phyloP scores from a whole-genome alignment of 1,140 invertebrate species.

The Ephestia elutella region DNA sequence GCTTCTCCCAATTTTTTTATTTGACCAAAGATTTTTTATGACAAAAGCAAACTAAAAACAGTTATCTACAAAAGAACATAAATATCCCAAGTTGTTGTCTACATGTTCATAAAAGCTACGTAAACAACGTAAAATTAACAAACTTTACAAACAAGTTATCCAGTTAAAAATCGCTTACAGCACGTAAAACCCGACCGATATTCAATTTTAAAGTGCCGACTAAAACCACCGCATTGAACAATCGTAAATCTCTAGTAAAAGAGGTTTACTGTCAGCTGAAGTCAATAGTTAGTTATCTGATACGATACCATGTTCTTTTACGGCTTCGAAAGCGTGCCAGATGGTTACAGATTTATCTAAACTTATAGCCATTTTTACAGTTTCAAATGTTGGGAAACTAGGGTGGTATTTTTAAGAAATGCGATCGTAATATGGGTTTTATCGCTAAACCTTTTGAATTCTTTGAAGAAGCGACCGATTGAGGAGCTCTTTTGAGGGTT shows the following conservation, averaged over 20 bases:
- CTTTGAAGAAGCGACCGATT: background rate
- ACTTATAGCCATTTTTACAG: background rate
- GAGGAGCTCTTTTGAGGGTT: background rate
- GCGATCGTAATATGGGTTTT: background rate
- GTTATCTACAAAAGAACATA: too few relatives aligned
- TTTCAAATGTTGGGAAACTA: background rate
- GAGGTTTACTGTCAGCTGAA: conserved; percentile 1
- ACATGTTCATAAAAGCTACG: background rate
- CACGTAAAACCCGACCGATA: background rate
- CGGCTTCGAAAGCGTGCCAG: background rate
- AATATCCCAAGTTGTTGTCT: too few relatives aligned
- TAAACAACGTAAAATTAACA: background rate
- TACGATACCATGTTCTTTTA: background rate
- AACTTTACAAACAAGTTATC: background rate
- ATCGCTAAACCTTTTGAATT: conserved; percentile 2
- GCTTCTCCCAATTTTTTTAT: too few relatives aligned
- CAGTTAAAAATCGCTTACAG: background rate
- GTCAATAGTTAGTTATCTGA: conserved; percentile 2
- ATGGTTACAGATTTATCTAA: background rate
- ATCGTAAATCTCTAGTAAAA: background rate
- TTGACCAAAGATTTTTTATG: too few relatives aligned
- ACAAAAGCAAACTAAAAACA: too few relatives aligned
- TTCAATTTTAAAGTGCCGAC: background rate
- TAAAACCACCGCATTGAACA: background rate
- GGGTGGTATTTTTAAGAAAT: background rate